Conservation (phyloP, 2,888 invertebrate species). For the Synanthedon myopaeformis region DNA sequence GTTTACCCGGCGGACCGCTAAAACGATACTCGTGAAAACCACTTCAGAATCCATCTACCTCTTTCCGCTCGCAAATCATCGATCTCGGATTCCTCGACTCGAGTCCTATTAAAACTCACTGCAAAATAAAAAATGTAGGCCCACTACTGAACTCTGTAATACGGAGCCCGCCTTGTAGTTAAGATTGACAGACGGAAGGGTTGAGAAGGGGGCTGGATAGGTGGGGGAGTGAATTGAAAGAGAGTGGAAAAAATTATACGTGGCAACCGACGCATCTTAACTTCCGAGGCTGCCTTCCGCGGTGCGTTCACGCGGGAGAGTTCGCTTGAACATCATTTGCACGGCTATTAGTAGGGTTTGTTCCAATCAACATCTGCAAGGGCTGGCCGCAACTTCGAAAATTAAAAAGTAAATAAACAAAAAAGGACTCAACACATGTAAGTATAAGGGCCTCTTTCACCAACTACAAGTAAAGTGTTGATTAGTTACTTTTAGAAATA, state of each 20-base stretch:
- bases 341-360: neutral
- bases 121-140: conserved; percentile 46
- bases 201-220: conserved; percentile 34
- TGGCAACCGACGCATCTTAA: conserved; percentile 66
- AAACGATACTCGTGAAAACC: neutral
- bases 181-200: conserved; percentile 69
- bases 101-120: conserved; percentile 46
- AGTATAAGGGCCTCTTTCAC: no score
- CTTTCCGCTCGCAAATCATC: conserved; percentile 31
- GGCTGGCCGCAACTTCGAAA: neutral
- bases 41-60: neutral
- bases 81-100: conserved; percentile 39
- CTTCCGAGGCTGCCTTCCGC: conserved; percentile 52
- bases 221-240: conserved; percentile 51
- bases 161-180: conserved; percentile 53
- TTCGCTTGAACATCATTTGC: conserved; percentile 9
- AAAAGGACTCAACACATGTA: neutral
- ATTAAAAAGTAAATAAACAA: neutral
- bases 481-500: no score
- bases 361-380: neutral
- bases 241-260: conserved; percentile 68
- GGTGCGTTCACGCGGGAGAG: conserved; percentile 29
- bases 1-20: neutral
- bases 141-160: conserved; percentile 50
- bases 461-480: no score